Percentiles rank a stretch among this genome's conserved stretches.
Conservation (phyloP, 2,113 vertebrate species). For the Orthonyx spaldingii region DNA sequence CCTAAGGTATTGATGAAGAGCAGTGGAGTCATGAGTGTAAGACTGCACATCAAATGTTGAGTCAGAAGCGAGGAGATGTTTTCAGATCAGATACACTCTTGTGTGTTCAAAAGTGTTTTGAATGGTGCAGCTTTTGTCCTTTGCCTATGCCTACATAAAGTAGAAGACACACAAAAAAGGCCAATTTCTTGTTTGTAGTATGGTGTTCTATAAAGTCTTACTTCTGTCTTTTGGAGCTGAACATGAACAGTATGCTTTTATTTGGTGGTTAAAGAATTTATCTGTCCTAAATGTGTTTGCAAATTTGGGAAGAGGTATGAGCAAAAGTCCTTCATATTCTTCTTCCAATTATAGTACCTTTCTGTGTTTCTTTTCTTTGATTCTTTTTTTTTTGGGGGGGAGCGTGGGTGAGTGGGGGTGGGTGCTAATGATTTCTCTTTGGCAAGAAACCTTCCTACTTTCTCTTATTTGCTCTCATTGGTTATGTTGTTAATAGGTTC, state of each 20-base stretch:
- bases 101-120: neutral
- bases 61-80: neutral
- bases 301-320: neutral
- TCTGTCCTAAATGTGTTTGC: neutral
- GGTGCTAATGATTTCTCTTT: neutral
- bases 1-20: neutral
- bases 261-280: neutral
- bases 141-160: neutral
- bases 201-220: neutral
- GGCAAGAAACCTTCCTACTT: neutral
- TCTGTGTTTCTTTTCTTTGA: neutral
- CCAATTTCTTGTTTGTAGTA: neutral
- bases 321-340: neutral
- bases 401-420: no score
- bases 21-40: neutral
- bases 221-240: neutral
- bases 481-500: neutral
- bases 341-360: neutral
- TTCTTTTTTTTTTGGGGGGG: neutral
- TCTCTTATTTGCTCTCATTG: neutral
- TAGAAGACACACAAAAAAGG: neutral
- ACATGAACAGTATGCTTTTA: neutral
- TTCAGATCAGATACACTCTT: neutral
- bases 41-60: neutral
- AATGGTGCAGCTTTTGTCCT: neutral